Conservation (phyloP, 2,113 vertebrate species). For the Alosa alosa region DNA sequence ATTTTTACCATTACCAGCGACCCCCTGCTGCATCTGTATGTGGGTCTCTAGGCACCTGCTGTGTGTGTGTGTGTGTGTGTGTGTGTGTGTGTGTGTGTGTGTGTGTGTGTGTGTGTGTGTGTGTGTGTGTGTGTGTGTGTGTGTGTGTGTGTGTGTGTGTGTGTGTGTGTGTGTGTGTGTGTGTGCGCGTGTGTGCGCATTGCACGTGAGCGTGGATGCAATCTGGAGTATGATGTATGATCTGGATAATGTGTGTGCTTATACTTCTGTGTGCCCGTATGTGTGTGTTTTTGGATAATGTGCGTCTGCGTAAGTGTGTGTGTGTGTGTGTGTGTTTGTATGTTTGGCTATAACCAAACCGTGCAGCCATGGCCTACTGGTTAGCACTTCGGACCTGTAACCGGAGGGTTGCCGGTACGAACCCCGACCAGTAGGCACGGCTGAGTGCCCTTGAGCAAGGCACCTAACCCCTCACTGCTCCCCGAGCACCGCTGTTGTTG, state of each 20-base stretch:
- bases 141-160: slow-evolving; percentile 5
- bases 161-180: slow-evolving; percentile 5
- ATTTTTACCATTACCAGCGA: background rate
- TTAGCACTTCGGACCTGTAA: too few relatives aligned
- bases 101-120: slow-evolving; percentile 5
- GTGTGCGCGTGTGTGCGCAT: background rate
- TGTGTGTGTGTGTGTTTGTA: too few relatives aligned
- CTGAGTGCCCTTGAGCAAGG: too few relatives aligned
- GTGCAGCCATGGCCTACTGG: too few relatives aligned
- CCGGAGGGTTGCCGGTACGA: too few relatives aligned
- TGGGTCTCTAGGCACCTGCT: background rate
- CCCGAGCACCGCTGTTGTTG: too few relatives aligned
- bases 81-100: background rate
- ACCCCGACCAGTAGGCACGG: too few relatives aligned
- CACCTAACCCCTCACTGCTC: too few relatives aligned
- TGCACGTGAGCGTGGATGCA: too few relatives aligned
- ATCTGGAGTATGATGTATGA: too few relatives aligned
- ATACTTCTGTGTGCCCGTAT: background rate
- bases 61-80: slow-evolving; percentile 6
- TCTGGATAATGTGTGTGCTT: background rate
- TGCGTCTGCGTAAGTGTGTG: background rate
- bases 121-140: slow-evolving; percentile 6
- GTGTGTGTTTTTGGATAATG: background rate
- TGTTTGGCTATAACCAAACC: too few relatives aligned
- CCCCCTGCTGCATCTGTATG: background rate